These are phyloP conservation scores for Stenchaetothrips biformis DNA, from an alignment of 2,888 invertebrate genomes.

Conservation along the genomic window DNA sequence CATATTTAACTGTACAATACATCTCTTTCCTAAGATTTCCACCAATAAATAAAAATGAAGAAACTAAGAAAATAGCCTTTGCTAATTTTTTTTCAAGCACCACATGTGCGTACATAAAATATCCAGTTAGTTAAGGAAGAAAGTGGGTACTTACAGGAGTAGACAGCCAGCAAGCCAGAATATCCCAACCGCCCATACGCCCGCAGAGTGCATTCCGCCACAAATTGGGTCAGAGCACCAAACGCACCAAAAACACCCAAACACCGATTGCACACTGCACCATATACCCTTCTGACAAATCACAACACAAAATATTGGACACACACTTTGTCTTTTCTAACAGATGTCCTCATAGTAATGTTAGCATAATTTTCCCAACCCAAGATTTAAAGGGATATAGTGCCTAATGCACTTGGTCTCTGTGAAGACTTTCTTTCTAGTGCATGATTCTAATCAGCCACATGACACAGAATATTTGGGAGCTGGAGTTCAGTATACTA, in stretches of 20 bases:
- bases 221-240: slow-evolving; percentile 19
- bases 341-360: too few relatives aligned
- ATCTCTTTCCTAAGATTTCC: neutral
- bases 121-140: slow-evolving; percentile 12
- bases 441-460: too few relatives aligned
- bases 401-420: too few relatives aligned
- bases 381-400: too few relatives aligned
- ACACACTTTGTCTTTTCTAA: neutral
- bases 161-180: slow-evolving; percentile 24
- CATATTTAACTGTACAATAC: slow-evolving; percentile 4
- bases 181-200: slow-evolving; percentile 15
- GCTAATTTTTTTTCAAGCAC: slow-evolving; percentile 1
- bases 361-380: too few relatives aligned
- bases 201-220: slow-evolving; percentile 24
- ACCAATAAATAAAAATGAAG: neutral
- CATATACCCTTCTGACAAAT: slow-evolving; percentile 14
- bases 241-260: slow-evolving; percentile 24
- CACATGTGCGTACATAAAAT: slow-evolving; percentile 15
- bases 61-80: neutral
- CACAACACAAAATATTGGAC: slow-evolving; percentile 15
- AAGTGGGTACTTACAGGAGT: slow-evolving; percentile 21
- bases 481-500: too few relatives aligned
- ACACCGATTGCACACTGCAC: slow-evolving; percentile 23
- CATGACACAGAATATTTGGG: too few relatives aligned
- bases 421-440: too few relatives aligned